Base-by-base conservation (phyloP, 2,113 vertebrate species). In the Centropristis striata region DNA sequence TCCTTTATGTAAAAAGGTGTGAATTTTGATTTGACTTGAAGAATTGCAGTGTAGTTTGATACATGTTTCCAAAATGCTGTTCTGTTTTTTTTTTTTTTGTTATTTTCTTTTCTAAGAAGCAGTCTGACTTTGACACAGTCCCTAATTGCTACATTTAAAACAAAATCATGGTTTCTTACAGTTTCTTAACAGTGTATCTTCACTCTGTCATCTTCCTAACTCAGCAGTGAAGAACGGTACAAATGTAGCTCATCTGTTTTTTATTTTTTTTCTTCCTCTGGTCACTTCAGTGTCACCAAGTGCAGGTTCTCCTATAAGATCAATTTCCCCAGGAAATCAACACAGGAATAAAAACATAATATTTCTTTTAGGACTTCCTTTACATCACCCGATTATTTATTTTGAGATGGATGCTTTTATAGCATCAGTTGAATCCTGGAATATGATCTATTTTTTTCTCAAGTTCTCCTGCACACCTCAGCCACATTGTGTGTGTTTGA, bases 1-100 rank as follows among this genome's bases (percentile, higher is more conserved):
- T 88, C 90, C 87, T 91, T 90, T 90, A 87, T 91, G 91, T 90
- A 89, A 86, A 80, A 93, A 90, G 78, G 89, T 93, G 92, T 95
- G 92, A 94, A 93, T 94, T 91, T 94, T 94, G 90, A 93, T 95
- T 94, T 94, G 94, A 96, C 94, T 95, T 96, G 95, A 96, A 97
- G 92, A 96, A 93, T 94, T 96, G 95, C 96, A 94, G 90, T 95
- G 94, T 96, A 91, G 94, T 94, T 90, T 94, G 90, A 88, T 77
- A 86, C 81, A 87, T 93, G 86, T 94, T 93, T 93, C 88, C 84
- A 84, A 92, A 94, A 94, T 94, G 92, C 92, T 93, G 93, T 94
- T 90, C 8, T 73, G n/a, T 68, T 81, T 75, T 23, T 58, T 57
- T 49, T 83, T 75, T 78, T 53, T 49, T 42, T 41, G 50, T 59